phyloP scores from a whole-genome alignment of 2,797 vertebrate genomes.

The Gouania willdenowi region DNA sequence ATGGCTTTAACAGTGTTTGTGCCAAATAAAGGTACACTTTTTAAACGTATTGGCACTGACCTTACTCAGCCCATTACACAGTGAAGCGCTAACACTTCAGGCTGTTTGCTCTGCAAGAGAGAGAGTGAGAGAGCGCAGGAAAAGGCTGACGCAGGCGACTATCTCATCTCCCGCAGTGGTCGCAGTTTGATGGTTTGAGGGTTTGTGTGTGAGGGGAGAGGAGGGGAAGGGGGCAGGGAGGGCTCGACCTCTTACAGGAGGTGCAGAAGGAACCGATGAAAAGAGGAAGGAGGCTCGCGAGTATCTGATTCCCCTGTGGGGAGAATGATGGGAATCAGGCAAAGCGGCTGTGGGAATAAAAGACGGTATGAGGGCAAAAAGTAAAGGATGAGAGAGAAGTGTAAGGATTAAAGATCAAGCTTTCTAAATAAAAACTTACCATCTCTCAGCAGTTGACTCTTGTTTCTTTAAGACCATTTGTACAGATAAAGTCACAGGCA shows the following conservation, averaged over 20 bases:
- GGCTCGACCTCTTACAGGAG: constrained; percentile 29
- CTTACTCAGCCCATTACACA: constrained; percentile 1
- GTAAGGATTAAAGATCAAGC: too few species aligned
- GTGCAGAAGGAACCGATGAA: constrained; percentile 35
- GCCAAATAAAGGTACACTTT: too few species aligned
- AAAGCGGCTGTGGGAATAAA: too few species aligned
- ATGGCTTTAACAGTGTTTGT: too few species aligned
- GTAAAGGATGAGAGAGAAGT: too few species aligned
- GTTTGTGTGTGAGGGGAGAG: constrained; percentile 5
- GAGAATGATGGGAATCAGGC: constrained; percentile 35
- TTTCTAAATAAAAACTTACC: too few species aligned
- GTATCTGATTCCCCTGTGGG: constrained; percentile 43
- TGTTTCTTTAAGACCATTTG: too few species aligned
- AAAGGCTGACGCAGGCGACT: constrained; percentile 22
- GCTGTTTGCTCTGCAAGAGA: constrained; percentile 9
- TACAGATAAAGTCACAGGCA: too few species aligned
- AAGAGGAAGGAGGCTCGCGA: constrained; percentile 17
- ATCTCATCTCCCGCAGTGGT: constrained; percentile 37
- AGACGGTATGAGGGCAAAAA: background rate
- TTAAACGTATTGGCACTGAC: too few species aligned
- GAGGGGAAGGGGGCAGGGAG: background rate
- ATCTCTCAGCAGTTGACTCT: too few species aligned
- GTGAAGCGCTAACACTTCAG: constrained; percentile 12
- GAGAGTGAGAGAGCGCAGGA: background rate
- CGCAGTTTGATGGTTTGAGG: constrained; percentile 2